Evolutionary conservation across 2,888 invertebrate genomes (phyloP).

Genomic region (Archips xylosteana): DNA sequence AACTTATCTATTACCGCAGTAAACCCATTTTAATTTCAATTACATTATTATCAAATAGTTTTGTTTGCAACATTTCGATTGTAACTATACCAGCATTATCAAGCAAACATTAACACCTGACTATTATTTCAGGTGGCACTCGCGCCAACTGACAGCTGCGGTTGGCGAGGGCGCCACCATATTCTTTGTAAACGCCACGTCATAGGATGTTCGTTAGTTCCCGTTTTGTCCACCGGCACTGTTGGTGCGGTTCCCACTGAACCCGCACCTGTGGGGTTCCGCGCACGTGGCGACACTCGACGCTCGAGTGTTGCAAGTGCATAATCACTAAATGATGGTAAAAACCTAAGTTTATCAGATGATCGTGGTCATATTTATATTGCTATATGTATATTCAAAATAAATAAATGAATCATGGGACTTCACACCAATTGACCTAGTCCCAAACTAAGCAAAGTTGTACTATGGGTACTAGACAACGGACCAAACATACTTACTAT

Average conservation of each 20-base stretch:
- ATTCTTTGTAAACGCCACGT: not conserved
- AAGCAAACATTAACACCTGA: slow-evolving; percentile 5
- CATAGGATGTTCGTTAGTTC: not conserved
- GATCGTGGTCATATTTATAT: too few species aligned
- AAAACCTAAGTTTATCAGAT: not conserved
- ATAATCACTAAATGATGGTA: not conserved
- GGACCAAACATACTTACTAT: too few species aligned
- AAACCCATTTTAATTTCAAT: too few species aligned
- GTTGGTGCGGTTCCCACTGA: not conserved
- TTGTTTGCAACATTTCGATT: not conserved
- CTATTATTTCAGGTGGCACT: not conserved
- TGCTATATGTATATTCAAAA: too few species aligned
- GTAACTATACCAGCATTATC: not conserved
- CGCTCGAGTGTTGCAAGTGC: not conserved
- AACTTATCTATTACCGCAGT: too few species aligned
- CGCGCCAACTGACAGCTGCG: not conserved
- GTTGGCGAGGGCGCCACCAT: not conserved
- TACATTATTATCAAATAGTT: too few species aligned
- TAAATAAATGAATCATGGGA: too few species aligned
- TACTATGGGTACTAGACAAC: too few species aligned
- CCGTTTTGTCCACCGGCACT: not conserved
- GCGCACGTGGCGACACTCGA: slow-evolving; percentile 7
- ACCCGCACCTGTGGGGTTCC: not conserved
- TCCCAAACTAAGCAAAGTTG: too few species aligned
- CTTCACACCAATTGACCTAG: too few species aligned